These are phyloP conservation scores for Nemotelus nigrinus DNA, from an alignment of 2,888 invertebrate species.

Conservation along the genomic window DNA sequence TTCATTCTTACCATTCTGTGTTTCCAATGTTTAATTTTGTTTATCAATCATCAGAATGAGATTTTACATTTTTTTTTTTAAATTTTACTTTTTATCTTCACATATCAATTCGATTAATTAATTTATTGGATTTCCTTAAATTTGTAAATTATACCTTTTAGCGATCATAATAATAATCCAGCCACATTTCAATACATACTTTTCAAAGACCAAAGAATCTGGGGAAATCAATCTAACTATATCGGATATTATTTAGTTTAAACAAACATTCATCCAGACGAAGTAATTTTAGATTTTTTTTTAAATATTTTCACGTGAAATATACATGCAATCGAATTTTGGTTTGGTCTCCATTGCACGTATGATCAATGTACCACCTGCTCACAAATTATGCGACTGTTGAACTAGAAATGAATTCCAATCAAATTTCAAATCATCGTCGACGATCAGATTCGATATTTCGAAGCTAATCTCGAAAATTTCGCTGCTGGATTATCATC, in stretches of 20 bases:
- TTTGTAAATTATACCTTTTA: conserved; percentile 41
- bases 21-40: conserved; percentile 47
- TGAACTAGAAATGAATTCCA: too few relatives aligned
- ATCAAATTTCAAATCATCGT: neutral
- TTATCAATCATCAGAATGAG: conserved; percentile 50
- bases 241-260: too few relatives aligned
- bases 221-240: too few relatives aligned
- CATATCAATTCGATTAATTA: conserved; percentile 48
- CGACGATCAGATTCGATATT: neutral
- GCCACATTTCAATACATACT: conserved; percentile 1
- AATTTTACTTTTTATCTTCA: conserved; percentile 34
- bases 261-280: too few relatives aligned
- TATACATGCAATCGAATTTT: too few relatives aligned
- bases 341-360: too few relatives aligned
- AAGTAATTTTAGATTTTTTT: too few relatives aligned
- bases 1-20: conserved; percentile 46
- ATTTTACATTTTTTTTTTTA: conserved; percentile 47
- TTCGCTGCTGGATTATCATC: conserved; percentile 6
- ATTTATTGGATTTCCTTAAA: conserved; percentile 48
- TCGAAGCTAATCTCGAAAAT: neutral
- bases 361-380: too few relatives aligned
- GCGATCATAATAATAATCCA: conserved; percentile 28
- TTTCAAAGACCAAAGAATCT: neutral
- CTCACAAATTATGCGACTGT: too few relatives aligned
- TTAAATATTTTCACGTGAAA: too few relatives aligned